phyloP scores from a whole-genome alignment of 2,113 vertebrate genomes.

The Heterocephalus glaber region DNA sequence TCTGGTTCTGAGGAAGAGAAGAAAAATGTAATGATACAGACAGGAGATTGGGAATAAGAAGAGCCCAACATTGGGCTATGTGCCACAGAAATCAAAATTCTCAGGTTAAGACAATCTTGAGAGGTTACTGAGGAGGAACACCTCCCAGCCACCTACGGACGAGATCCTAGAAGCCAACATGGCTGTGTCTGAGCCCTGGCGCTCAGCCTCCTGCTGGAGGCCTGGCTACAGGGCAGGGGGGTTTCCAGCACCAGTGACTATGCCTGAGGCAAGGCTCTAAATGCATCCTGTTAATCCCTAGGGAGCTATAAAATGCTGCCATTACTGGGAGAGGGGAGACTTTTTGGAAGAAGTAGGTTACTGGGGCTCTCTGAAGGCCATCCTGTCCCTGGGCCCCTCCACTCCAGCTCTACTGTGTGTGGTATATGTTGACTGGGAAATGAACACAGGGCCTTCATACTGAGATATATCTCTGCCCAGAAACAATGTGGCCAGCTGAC shows the following conservation, averaged over 20 bases:
- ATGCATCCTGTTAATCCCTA: not conserved
- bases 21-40: not conserved
- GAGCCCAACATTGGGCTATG: not conserved
- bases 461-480: not conserved
- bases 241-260: not conserved
- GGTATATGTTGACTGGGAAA: not conserved
- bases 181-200: not conserved
- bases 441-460: not conserved
- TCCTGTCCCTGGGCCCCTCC: not conserved
- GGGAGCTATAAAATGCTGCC: not conserved
- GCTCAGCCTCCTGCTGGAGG: too few relatives aligned
- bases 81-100: not conserved
- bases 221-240: too few relatives aligned
- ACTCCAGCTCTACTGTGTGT: not conserved
- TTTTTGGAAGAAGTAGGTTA: not conserved
- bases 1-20: not conserved
- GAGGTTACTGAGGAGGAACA: not conserved
- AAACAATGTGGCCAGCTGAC: not conserved
- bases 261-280: not conserved
- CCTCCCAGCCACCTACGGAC: not conserved
- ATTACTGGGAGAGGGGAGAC: not conserved
- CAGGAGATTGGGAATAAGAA: slow-evolving; percentile 5
- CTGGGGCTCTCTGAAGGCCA: not conserved
- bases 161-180: not conserved
- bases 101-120: not conserved